Conservation (phyloP, 1,140 invertebrate genomes). For the Gryllus bimaculatus region DNA sequence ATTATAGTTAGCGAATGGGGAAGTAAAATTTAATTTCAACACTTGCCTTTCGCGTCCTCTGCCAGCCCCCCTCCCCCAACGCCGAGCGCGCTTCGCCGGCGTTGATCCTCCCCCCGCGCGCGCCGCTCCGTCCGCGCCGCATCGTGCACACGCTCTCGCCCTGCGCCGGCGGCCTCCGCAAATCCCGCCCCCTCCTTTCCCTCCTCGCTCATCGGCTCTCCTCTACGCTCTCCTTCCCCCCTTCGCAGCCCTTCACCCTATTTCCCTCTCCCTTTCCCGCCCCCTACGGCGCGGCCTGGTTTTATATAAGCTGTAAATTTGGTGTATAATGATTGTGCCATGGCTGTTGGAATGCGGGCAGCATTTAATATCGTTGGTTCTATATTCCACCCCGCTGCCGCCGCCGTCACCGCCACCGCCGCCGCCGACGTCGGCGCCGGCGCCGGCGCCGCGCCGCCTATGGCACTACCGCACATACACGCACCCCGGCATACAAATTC, state of each 20-base stretch:
- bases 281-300: not conserved
- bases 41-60: conserved; percentile 2
- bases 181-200: not conserved
- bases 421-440: not conserved
- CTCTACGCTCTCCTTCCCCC: not conserved
- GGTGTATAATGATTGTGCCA: conserved; percentile 19
- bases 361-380: conserved; percentile 13
- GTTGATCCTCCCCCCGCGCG: too few species aligned
- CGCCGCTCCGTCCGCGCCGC: not conserved
- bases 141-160: not conserved
- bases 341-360: conserved; percentile 15
- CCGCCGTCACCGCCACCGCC: not conserved
- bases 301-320: conserved; percentile 22
- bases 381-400: not conserved
- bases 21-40: conserved; percentile 15
- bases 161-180: not conserved
- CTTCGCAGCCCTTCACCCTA: not conserved
- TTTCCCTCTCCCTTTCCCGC: not conserved
- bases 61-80: too few species aligned
- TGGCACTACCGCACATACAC: not conserved
- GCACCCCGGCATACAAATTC: conserved; percentile 15
- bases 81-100: too few species aligned
- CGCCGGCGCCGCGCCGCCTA: not conserved
- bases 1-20: not conserved
- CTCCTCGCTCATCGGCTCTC: not conserved